phyloP scores from a whole-genome alignment of 2,888 invertebrate genomes.

The Ormyrus thymus region DNA sequence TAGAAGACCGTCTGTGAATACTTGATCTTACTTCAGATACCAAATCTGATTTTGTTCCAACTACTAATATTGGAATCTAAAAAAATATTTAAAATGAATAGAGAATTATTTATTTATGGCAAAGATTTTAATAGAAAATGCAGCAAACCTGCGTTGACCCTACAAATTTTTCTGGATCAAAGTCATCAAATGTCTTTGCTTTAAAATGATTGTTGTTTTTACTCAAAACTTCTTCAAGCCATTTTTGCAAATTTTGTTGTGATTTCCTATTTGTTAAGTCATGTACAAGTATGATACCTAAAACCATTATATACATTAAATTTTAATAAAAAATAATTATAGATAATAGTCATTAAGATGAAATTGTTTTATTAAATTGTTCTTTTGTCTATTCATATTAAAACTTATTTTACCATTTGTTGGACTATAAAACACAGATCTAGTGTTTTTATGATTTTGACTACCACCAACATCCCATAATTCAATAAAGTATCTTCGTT shows the following conservation, averaged over 20 bases:
- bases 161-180: slow-evolving; percentile 90
- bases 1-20: slow-evolving; percentile 78
- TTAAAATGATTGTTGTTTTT: slow-evolving; percentile 78
- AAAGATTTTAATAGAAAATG: slow-evolving; percentile 30
- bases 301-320: slow-evolving; percentile 59
- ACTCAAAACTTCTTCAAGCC: slow-evolving; percentile 93
- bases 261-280: slow-evolving; percentile 98
- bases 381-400: too few relatives aligned
- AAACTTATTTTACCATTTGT: slow-evolving; percentile 83
- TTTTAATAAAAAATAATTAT: slow-evolving; percentile 6
- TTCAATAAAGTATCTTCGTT: slow-evolving; percentile 94
- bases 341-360: slow-evolving; percentile 55
- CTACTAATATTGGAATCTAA: slow-evolving; percentile 93
- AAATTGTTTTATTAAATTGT: slow-evolving; percentile 7
- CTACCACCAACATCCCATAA: slow-evolving; percentile 99
- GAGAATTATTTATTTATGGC: background rate
- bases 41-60: slow-evolving; percentile 94
- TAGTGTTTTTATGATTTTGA: slow-evolving; percentile 92
- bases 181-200: slow-evolving; percentile 79
- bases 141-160: slow-evolving; percentile 83
- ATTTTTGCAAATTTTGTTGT: slow-evolving; percentile 93
- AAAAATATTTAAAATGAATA: slow-evolving; percentile 62
- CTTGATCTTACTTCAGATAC: slow-evolving; percentile 85
- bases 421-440: slow-evolving; percentile 94
- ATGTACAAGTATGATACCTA: slow-evolving; percentile 94